A percentile compares a stretch with the other conserved stretches of the same genome.
Evolutionary conservation across 1,140 invertebrate genomes (phyloP).

Genomic region (Heliconius nattereri): DNA sequence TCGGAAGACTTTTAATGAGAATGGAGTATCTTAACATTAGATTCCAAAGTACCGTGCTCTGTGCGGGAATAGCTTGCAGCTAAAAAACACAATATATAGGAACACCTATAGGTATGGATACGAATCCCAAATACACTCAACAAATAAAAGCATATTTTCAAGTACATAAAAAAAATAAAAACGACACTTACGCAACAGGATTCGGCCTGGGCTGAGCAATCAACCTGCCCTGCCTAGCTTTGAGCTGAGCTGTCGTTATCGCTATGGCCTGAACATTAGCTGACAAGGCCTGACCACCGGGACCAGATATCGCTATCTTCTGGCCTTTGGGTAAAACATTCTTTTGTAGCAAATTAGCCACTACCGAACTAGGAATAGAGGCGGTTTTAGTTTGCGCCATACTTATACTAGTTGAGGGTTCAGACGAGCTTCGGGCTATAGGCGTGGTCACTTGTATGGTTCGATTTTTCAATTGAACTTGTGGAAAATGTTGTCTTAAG

Average conservation of each 20-base stretch:
- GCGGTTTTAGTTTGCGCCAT: conserved; percentile 52
- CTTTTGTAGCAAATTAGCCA: conserved; percentile 69
- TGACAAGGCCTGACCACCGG: conserved; percentile 50
- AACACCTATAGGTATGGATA: too few relatives aligned
- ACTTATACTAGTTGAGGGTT: conserved; percentile 55
- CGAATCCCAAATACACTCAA: too few relatives aligned
- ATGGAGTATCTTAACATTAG: too few relatives aligned
- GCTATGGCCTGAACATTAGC: conserved; percentile 70
- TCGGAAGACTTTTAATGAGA: too few relatives aligned
- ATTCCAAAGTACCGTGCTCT: too few relatives aligned
- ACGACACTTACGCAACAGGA: conserved; percentile 53
- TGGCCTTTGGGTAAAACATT: conserved; percentile 58
- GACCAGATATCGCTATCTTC: conserved; percentile 62
- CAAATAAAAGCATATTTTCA: too few relatives aligned
- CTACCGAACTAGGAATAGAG: conserved; percentile 60
- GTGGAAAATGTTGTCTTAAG: conserved; percentile 46
- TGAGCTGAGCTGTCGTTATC: conserved; percentile 60
- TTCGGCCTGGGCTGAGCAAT: conserved; percentile 54
- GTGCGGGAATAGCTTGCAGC: too few relatives aligned
- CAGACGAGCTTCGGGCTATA: conserved; percentile 38
- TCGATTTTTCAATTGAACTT: conserved; percentile 64
- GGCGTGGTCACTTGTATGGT: conserved; percentile 52
- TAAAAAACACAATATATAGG: too few relatives aligned
- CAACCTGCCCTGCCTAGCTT: conserved; percentile 60
- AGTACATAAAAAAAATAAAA: background rate